These are phyloP conservation scores for Pelvicachromis taeniatus DNA, from an alignment of 2,113 vertebrate species.

Conservation along the genomic window DNA sequence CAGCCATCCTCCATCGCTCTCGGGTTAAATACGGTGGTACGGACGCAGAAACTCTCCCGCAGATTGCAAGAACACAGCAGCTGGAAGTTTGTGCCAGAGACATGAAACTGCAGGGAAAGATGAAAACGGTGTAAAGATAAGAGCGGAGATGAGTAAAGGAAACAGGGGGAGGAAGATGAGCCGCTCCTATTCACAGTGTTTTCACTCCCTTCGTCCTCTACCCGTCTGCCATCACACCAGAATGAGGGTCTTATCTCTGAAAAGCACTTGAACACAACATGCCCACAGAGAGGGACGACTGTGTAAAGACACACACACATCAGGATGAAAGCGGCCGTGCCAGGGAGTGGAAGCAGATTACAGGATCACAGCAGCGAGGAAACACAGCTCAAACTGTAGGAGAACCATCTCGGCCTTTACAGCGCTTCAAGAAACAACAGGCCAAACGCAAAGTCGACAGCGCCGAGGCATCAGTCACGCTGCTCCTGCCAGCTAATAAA, in stretches of 20 bases:
- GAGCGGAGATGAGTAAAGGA: neutral
- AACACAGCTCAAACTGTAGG: conserved; percentile 29
- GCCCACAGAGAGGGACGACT: conserved; percentile 46
- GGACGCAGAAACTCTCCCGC: conserved; percentile 4
- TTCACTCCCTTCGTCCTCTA: conserved; percentile 25
- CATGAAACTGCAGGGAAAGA: neutral
- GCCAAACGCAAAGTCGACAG: conserved; percentile 5
- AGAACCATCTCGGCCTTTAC: conserved; percentile 13
- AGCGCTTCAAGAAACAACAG: conserved; percentile 26
- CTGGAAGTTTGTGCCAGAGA: neutral
- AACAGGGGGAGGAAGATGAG: conserved; percentile 3
- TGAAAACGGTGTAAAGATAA: conserved; percentile 8
- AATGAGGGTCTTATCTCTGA: conserved; percentile 61
- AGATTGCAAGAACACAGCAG: neutral
- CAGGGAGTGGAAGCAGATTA: conserved; percentile 43
- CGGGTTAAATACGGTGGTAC: neutral
- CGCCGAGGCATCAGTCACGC: conserved; percentile 41
- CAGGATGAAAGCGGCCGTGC: conserved; percentile 44
- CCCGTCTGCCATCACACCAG: neutral
- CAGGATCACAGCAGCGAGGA: conserved; percentile 26
- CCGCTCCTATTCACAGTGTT: conserved; percentile 23
- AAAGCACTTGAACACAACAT: conserved; percentile 51
- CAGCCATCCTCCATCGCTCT: neutral
- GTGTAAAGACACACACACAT: conserved; percentile 40
- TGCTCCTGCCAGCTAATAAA: conserved; percentile 46